phyloP scores from a whole-genome alignment of 2,113 vertebrate genomes.

The Corydoras sp. region DNA sequence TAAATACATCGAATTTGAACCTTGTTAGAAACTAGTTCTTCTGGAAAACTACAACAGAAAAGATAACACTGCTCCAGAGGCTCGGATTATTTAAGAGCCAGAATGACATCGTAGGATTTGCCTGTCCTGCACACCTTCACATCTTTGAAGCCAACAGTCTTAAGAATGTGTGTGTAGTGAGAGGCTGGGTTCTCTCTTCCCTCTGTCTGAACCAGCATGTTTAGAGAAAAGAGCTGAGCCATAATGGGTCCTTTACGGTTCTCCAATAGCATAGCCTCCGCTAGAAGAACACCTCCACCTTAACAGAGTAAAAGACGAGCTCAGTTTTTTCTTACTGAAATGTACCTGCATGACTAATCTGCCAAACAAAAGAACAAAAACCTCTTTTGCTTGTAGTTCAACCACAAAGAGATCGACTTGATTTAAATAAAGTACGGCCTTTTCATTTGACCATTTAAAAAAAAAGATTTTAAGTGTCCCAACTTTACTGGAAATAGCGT shows the following conservation, averaged over 20 bases:
- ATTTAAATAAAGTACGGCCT: too few relatives aligned
- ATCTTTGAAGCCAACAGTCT: slow-evolving; percentile 52
- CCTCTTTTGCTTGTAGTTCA: too few relatives aligned
- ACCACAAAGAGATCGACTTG: too few relatives aligned
- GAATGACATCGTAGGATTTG: slow-evolving; percentile 65
- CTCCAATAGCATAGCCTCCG: slow-evolving; percentile 63
- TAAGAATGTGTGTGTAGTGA: slow-evolving; percentile 55
- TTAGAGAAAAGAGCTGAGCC: slow-evolving; percentile 66
- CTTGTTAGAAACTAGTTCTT: too few relatives aligned
- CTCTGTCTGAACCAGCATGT: slow-evolving; percentile 66
- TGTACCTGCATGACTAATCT: background rate
- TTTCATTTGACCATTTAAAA: too few relatives aligned
- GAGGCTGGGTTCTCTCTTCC: slow-evolving; percentile 61
- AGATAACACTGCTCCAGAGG: background rate
- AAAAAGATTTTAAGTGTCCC: too few relatives aligned
- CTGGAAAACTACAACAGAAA: background rate
- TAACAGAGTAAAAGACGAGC: background rate
- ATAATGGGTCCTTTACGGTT: slow-evolving; percentile 60
- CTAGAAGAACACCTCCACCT: slow-evolving; percentile 67
- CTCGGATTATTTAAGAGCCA: slow-evolving; percentile 58
- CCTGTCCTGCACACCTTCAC: slow-evolving; percentile 62
- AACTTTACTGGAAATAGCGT: too few relatives aligned
- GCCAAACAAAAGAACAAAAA: too few relatives aligned
- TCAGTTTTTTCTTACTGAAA: too few relatives aligned
- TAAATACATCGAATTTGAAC: too few relatives aligned